These are phyloP conservation scores for Styela clava DNA, from an alignment of 23 tunicate genomes.

Conservation along the genomic window DNA sequence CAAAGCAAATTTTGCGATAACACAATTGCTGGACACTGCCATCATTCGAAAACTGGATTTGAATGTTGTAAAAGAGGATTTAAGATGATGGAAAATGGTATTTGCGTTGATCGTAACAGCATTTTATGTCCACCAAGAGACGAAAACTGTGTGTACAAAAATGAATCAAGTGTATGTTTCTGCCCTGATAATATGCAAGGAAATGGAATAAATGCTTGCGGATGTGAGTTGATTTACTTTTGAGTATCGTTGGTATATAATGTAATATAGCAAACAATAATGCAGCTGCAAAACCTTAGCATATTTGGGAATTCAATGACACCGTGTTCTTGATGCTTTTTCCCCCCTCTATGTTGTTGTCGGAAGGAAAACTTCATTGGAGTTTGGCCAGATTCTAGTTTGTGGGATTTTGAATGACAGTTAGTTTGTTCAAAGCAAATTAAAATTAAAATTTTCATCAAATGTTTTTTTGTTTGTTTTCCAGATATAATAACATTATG, in stretches of 20 bases:
- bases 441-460: too few species aligned
- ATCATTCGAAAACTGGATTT: not conserved
- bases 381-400: too few species aligned
- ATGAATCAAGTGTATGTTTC: not conserved
- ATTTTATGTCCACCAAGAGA: not conserved
- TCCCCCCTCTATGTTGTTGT: too few species aligned
- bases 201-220: not conserved
- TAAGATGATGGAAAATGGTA: not conserved
- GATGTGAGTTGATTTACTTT: not conserved
- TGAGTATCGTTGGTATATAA: not conserved
- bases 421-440: too few species aligned
- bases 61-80: not conserved
- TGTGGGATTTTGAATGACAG: too few species aligned
- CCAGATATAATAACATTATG: not conserved
- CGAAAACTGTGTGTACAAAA: not conserved
- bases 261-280: too few species aligned
- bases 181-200: not conserved
- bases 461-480: too few species aligned
- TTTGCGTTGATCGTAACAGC: not conserved
- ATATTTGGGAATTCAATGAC: too few species aligned
- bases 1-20: not conserved
- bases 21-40: not conserved
- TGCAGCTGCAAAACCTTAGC: too few species aligned
- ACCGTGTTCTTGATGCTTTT: too few species aligned
- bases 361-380: too few species aligned